A percentile compares a stretch with the other conserved stretches of the same genome.
These are phyloP conservation scores for Apocheima hispidaria DNA, from an alignment of 2,888 invertebrate species.

Conservation along the genomic window DNA sequence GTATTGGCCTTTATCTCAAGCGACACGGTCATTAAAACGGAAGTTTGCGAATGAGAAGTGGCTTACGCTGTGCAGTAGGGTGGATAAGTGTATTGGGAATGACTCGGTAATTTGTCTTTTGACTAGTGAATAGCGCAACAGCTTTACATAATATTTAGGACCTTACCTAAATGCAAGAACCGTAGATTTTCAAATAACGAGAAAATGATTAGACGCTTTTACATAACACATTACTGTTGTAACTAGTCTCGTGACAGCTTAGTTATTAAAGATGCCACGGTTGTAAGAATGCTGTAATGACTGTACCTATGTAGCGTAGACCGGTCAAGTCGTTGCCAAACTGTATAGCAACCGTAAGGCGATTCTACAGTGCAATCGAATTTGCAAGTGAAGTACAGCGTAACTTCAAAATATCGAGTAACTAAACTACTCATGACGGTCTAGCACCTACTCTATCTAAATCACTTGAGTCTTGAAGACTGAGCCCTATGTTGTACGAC, in stretches of 20 bases:
- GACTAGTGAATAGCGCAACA: not conserved
- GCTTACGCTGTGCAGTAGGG: no score
- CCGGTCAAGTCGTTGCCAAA: not conserved
- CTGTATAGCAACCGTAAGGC: not conserved
- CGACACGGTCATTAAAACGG: no score
- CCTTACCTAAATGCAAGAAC: not conserved
- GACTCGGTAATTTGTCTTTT: not conserved
- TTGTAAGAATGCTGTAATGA: constrained; percentile 30
- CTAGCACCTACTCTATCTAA: no score
- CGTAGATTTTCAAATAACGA: not conserved
- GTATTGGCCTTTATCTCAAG: no score
- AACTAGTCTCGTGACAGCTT: constrained; percentile 18
- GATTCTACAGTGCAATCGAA: not conserved
- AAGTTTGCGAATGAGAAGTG: no score
- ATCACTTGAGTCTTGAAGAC: no score
- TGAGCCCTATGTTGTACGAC: no score
- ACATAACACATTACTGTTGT: not conserved
- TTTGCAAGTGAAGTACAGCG: not conserved
- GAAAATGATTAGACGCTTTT: constrained; percentile 4
- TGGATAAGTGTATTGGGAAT: no score
- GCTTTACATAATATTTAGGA: not conserved
- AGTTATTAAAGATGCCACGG: constrained; percentile 30
- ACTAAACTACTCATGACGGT: not conserved
- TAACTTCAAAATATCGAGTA: not conserved
- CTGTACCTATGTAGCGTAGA: constrained; percentile 8